These are phyloP conservation scores for Druon quercuslanigerum DNA, from an alignment of 1,140 invertebrate species.

Conservation along the genomic window DNA sequence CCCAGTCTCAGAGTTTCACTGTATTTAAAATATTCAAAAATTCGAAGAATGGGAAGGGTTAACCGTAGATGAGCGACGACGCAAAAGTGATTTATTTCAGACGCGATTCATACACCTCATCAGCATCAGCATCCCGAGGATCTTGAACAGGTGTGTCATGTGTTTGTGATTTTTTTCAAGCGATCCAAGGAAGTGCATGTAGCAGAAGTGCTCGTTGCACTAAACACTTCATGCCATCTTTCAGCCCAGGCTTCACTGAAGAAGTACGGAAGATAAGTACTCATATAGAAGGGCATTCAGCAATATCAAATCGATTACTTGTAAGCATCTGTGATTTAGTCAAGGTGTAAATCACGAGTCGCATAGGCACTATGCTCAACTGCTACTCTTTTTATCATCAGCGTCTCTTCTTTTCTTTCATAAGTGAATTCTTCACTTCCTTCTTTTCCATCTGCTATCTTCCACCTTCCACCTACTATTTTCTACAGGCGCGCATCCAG, in stretches of 20 bases:
- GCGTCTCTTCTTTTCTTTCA: slow-evolving; percentile 34
- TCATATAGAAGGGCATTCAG: background rate
- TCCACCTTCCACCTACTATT: background rate
- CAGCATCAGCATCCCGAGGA: background rate
- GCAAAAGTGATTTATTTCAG: background rate
- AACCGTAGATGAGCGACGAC: background rate
- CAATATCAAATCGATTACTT: background rate
- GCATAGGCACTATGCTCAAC: slow-evolving; percentile 22
- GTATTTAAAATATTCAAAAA: too few species aligned
- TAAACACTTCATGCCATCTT: slow-evolving; percentile 22
- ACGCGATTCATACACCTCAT: background rate
- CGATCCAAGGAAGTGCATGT: background rate
- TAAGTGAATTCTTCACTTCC: background rate
- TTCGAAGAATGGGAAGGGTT: too few species aligned
- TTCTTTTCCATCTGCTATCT: background rate
- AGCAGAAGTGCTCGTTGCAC: background rate
- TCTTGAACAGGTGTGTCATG: slow-evolving; percentile 12
- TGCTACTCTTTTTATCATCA: slow-evolving; percentile 35
- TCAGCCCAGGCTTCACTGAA: background rate
- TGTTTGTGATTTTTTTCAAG: background rate
- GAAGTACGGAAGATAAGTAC: background rate
- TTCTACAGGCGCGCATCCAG: too few species aligned
- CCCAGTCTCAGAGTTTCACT: too few species aligned
- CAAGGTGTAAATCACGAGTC: slow-evolving; percentile 57
- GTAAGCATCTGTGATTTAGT: slow-evolving; percentile 39